A percentile compares a stretch with the other conserved stretches of the same genome.
Evolutionary conservation across 2,888 invertebrate genomes (phyloP).

Genomic region (Cordylochernes scorpioides): DNA sequence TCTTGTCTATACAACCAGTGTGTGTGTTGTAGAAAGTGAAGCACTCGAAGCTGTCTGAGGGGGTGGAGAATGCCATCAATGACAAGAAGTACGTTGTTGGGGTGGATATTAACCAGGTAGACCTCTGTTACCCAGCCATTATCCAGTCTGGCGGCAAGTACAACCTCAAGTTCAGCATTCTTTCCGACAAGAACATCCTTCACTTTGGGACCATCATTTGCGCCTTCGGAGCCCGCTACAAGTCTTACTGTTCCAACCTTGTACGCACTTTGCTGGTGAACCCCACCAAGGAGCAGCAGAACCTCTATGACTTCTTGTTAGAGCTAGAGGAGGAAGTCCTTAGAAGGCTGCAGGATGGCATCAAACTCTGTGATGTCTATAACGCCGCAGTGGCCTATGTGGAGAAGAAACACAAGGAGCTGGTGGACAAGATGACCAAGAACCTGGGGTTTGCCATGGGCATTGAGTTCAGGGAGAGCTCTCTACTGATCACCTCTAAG

Average conservation of each 20-base stretch:
- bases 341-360: slow-evolving; percentile 50
- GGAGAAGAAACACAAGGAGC: slow-evolving; percentile 54
- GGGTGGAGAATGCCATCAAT: slow-evolving; percentile 69
- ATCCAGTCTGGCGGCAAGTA: slow-evolving; percentile 97
- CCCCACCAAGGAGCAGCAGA: slow-evolving; percentile 45
- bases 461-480: slow-evolving; percentile 87
- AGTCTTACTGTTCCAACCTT: slow-evolving; percentile 92
- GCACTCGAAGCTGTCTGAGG: slow-evolving; percentile 77
- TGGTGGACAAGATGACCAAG: slow-evolving; percentile 71
- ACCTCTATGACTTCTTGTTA: slow-evolving; percentile 70
- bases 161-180: slow-evolving; percentile 86
- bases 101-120: slow-evolving; percentile 61
- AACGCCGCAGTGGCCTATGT: slow-evolving; percentile 50
- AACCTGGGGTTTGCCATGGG: slow-evolving; percentile 94
- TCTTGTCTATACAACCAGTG: no score
- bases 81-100: slow-evolving; percentile 84
- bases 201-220: slow-evolving; percentile 92
- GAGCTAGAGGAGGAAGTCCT: slow-evolving; percentile 69
- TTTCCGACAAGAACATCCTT: slow-evolving; percentile 72
- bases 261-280: slow-evolving; percentile 85
- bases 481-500: slow-evolving; percentile 71
- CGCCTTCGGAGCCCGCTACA: slow-evolving; percentile 75
- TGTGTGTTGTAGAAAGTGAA: slow-evolving; percentile 51
- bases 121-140: slow-evolving; percentile 94
- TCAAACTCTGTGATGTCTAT: slow-evolving; percentile 59